These are phyloP conservation scores for Corbicula japonica DNA, from an alignment of 2,888 invertebrate genomes.

Conservation along the genomic window DNA sequence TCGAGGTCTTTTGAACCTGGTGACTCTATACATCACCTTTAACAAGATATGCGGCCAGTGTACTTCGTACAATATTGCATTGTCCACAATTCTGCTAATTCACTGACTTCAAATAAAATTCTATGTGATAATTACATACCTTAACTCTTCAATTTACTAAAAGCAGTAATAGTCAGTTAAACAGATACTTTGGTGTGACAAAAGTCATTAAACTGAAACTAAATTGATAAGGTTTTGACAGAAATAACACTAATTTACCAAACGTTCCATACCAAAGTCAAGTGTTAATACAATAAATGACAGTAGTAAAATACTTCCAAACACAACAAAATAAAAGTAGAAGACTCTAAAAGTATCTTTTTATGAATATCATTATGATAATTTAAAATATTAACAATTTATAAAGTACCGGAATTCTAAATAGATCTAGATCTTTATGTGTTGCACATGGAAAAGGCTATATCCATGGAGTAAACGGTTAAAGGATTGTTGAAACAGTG, in stretches of 20 bases:
- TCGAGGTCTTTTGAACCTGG: slow-evolving; percentile 1
- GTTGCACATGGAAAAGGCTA: too few relatives aligned
- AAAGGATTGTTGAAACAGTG: too few relatives aligned
- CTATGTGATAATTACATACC: slow-evolving; percentile 19
- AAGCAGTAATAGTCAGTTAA: background rate
- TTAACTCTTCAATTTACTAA: slow-evolving; percentile 7
- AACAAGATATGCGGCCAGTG: slow-evolving; percentile 16
- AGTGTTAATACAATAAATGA: slow-evolving; percentile 7
- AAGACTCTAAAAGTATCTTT: too few relatives aligned
- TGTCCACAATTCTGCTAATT: slow-evolving; percentile 19
- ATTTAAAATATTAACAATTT: too few relatives aligned
- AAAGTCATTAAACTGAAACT: slow-evolving; percentile 16
- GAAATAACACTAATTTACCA: slow-evolving; percentile 1
- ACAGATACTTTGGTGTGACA: slow-evolving; percentile 25
- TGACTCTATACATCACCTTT: slow-evolving; percentile 19
- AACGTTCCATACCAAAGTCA: slow-evolving; percentile 2
- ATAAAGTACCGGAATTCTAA: too few relatives aligned
- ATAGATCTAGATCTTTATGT: too few relatives aligned
- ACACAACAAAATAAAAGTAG: too few relatives aligned
- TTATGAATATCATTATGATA: too few relatives aligned
- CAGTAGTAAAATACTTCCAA: slow-evolving; percentile 2
- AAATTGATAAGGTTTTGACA: slow-evolving; percentile 15
- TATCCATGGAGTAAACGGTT: too few relatives aligned
- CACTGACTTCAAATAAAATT: slow-evolving; percentile 24
- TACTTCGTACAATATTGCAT: slow-evolving; percentile 11